These are phyloP conservation scores for Urosaurus nigricauda DNA, from an alignment of 2,797 vertebrate species.

Conservation along the genomic window DNA sequence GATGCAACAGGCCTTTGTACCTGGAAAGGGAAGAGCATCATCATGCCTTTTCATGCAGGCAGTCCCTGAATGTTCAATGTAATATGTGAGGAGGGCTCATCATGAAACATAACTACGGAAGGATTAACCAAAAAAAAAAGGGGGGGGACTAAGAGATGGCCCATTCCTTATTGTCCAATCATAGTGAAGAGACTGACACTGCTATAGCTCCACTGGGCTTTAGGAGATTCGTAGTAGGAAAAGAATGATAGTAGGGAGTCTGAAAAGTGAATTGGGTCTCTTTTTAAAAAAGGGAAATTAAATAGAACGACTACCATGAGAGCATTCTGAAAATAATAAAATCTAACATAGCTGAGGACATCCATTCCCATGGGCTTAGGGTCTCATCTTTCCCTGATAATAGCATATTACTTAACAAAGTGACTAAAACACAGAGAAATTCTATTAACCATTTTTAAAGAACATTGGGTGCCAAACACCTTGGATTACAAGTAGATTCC, in stretches of 20 bases:
- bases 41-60: not conserved
- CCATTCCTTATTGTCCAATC: not conserved
- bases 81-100: not conserved
- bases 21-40: not conserved
- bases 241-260: constrained; percentile 31
- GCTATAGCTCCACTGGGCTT: not conserved
- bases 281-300: constrained; percentile 46
- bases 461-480: not conserved
- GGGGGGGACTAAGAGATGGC: not conserved
- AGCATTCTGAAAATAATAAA: constrained; percentile 41
- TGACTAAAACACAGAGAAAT: not conserved
- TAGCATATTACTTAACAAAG: constrained; percentile 34
- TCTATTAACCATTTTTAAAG: not conserved
- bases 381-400: constrained; percentile 3
- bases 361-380: constrained; percentile 39
- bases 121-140: not conserved
- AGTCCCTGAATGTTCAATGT: too few species aligned
- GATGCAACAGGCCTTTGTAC: not conserved
- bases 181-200: not conserved
- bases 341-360: not conserved
- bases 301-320: constrained; percentile 45
- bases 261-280: constrained; percentile 8
- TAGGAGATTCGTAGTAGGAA: constrained; percentile 30
- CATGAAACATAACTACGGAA: not conserved
- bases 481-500: constrained; percentile 23